Base-by-base conservation (phyloP, 1,140 invertebrate genomes). In the Diorhabda sublineata region DNA sequence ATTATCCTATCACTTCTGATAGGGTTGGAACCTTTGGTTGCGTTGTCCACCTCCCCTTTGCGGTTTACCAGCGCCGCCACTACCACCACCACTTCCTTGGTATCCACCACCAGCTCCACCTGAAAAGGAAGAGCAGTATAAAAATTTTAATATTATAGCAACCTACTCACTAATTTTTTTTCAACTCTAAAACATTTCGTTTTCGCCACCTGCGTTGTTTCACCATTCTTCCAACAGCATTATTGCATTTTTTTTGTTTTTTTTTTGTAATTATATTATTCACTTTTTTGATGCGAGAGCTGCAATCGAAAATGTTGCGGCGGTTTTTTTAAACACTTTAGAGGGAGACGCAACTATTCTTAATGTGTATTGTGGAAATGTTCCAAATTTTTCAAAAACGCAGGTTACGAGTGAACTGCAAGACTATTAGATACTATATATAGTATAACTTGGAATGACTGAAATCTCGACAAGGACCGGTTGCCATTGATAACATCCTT, bases 21-120 rank as follows among this genome's bases (percentile, higher is more conserved):
- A 91, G 77, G 90, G 90, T 84, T 90, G 89, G 84, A 90, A 89
- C 86, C 90, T 89, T 84, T 90, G 88, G 82, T 87, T 89, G 81
- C 88, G 85, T 79, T 89, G 87, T 75, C 86, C 86, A 80, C 86
- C 86, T 80, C 87, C 87, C 75, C 82, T 84, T 84, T 88, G 87
- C 84, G 88, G 43, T 6, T 56, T 86, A 77, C 86, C 87, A 76
- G 68, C 67, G 81, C 84, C 84, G 76, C 82, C 82, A 78, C 82
- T 83, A 81, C 84, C 84, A 79, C 84, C 86, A 79, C 84, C 84
- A 80, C 87, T 87, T 74, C 81, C 83, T 85, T 88, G 88, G 84
- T 88, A 86, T 77, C 86, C 86, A 75, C 86, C 86, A 75, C 82
- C 80, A 72, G 84, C 83, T 77, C 84, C 84, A 82, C 83, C 85